A percentile compares a stretch with the other conserved stretches of the same genome.
Evolutionary conservation across 1,140 invertebrate species (phyloP).

Genomic region (Lethrus apterus): DNA sequence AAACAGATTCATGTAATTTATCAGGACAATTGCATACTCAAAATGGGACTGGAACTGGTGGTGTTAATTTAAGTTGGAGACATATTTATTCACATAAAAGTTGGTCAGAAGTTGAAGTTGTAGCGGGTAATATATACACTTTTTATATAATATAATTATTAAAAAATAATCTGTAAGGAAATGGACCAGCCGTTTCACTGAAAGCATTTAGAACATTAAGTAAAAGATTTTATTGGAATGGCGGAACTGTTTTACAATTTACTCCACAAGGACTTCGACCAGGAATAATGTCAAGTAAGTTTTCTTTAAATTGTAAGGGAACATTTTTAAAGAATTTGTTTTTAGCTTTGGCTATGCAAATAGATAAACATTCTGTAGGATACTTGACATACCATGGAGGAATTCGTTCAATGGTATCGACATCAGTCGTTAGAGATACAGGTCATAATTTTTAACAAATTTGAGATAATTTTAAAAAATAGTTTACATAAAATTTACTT

Average conservation of each 20-base stretch:
- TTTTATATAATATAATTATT: not conserved
- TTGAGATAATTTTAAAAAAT: too few species aligned
- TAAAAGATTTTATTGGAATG: conserved; percentile 63
- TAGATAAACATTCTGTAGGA: conserved; percentile 78
- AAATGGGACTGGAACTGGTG: conserved; percentile 77
- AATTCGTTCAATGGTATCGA: conserved; percentile 65
- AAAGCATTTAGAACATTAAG: conserved; percentile 68
- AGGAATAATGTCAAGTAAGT: conserved; percentile 63
- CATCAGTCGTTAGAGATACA: conserved; percentile 68
- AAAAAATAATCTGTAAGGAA: conserved; percentile 39
- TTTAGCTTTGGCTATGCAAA: conserved; percentile 71
- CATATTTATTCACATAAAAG: conserved; percentile 71
- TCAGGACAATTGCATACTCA: conserved; percentile 74
- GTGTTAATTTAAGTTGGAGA: conserved; percentile 65
- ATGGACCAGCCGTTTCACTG: conserved; percentile 63
- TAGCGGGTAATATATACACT: conserved; percentile 64
- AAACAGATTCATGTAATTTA: conserved; percentile 72
- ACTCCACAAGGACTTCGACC: conserved; percentile 62
- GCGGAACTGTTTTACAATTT: conserved; percentile 62
- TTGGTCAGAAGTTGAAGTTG: conserved; percentile 75
- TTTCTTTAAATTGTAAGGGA: conserved; percentile 5
- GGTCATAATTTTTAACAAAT: conserved; percentile 43
- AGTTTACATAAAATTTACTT: too few species aligned
- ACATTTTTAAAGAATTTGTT: conserved; percentile 26
- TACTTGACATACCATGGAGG: conserved; percentile 78